phyloP scores from a whole-genome alignment of 1,140 invertebrate genomes.

The Luehdorfia chinensis region DNA sequence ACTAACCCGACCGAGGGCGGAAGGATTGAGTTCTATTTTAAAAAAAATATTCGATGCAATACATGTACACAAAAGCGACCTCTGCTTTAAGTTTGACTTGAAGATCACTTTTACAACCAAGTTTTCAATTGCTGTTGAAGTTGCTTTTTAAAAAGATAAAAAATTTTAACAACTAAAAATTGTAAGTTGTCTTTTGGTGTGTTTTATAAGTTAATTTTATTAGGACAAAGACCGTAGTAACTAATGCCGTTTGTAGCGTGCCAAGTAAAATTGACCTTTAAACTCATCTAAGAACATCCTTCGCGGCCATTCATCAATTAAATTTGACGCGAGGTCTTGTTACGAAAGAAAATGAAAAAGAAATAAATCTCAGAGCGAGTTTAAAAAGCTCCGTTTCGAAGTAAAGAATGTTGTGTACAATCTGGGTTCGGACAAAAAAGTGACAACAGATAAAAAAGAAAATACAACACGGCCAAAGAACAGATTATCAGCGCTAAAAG shows the following conservation, averaged over 20 bases:
- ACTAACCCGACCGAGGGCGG: constrained; percentile 71
- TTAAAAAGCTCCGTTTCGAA: constrained; percentile 75
- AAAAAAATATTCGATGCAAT: constrained; percentile 72
- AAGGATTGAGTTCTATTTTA: constrained; percentile 76
- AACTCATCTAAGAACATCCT: constrained; percentile 50
- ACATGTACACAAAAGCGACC: constrained; percentile 43
- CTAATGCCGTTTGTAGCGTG: neutral
- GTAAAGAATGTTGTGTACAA: constrained; percentile 77
- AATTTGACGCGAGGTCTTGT: constrained; percentile 57
- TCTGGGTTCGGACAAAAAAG: constrained; percentile 74
- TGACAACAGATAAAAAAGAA: constrained; percentile 73
- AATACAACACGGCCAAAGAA: constrained; percentile 68
- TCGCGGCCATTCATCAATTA: constrained; percentile 74
- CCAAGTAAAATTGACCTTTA: constrained; percentile 42
- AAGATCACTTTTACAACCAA: constrained; percentile 19
- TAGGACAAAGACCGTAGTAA: neutral
- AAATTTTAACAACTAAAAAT: no score
- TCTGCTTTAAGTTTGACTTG: constrained; percentile 41
- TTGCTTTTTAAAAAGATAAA: neutral
- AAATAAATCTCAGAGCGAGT: constrained; percentile 64
- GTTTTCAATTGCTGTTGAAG: constrained; percentile 17
- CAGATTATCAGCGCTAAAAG: constrained; percentile 77
- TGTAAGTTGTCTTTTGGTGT: no score
- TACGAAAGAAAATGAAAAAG: constrained; percentile 70
- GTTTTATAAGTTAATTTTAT: no score